Evolutionary conservation across 2,888 invertebrate genomes (phyloP).

Genomic region (Brachylomia viminalis): DNA sequence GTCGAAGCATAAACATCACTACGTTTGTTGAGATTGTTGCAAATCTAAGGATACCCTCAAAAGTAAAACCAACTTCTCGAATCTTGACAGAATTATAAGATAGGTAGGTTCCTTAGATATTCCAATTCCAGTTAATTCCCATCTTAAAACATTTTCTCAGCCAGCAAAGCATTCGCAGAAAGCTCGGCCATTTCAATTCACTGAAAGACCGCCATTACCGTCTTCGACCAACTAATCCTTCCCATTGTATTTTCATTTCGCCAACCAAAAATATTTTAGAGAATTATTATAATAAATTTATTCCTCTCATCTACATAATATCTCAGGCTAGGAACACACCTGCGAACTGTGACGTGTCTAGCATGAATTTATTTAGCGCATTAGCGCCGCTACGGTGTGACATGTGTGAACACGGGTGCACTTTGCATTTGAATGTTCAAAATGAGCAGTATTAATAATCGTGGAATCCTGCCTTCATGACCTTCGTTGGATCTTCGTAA

Average conservation of each 20-base stretch:
- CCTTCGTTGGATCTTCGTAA: slow-evolving; percentile 43
- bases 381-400: slow-evolving; percentile 67
- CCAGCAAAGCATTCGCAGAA: slow-evolving; percentile 36
- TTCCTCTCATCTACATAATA: slow-evolving; percentile 69
- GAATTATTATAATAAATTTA: slow-evolving; percentile 59
- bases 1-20: not conserved
- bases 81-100: not conserved
- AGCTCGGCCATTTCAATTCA: slow-evolving; percentile 31
- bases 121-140: slow-evolving; percentile 21
- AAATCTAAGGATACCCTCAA: not conserved
- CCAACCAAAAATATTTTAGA: slow-evolving; percentile 56
- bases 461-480: slow-evolving; percentile 51
- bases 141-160: slow-evolving; percentile 24
- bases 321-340: slow-evolving; percentile 67
- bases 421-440: slow-evolving; percentile 73
- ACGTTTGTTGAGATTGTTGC: not conserved
- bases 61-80: not conserved
- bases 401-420: slow-evolving; percentile 71
- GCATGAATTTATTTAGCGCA: slow-evolving; percentile 78
- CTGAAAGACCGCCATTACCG: slow-evolving; percentile 36
- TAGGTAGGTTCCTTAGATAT: not conserved
- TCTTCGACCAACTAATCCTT: slow-evolving; percentile 53
- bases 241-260: slow-evolving; percentile 55
- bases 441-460: slow-evolving; percentile 70
- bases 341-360: slow-evolving; percentile 71